Base-by-base conservation (phyloP, 1,140 invertebrate species). In the Drosophila varians region DNA sequence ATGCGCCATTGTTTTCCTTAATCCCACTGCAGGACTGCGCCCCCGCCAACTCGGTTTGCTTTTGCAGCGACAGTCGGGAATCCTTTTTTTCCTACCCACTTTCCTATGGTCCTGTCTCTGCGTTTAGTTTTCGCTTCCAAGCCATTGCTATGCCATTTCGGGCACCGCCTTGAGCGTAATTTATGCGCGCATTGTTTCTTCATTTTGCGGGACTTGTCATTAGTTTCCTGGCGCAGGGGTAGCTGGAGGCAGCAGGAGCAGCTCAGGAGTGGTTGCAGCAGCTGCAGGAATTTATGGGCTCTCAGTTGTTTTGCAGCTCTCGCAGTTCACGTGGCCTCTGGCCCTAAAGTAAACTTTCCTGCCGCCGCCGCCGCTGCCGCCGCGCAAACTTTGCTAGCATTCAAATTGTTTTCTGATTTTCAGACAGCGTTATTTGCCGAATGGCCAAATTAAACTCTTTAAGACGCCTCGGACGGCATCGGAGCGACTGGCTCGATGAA, bases 121-220 rank as follows among this genome's bases (percentile, higher is more conserved):
- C 56, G 64, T 66, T 77, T 77, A 66, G 68, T 79, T 70, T 48
- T 79, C 77, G 57, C 76, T 79, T 75, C 64, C 64, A 34, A 75
- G 74, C 74, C 58, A 84, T 84, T 78, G 76, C 79, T 76, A 60
- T 87, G 80, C 72, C 72, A 86, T 77, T 61, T 84, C 52, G 52
- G 68, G 68, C 56, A 72, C 40, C 66, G 69, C 66, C 69, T 47
- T 72, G 48, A 73, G 73, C 70, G 58, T 86, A 84, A 84, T 84
- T 84, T 84, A 84, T 84, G 80, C 80, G 52, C 76, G 73, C 72
- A 84, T 84, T 84, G 80, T 84, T 86, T 84, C 72, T 84, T 86
- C 80, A 87, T 86, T 84, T 84, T 76, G 65, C 57, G 46, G 34
- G 36, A 55, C 60, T 60, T 84, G 82, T 86, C 80, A 84, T 84